Evolutionary conservation across 2,797 vertebrate species (phyloP).

Genomic region (Pangasius sanitwongsei): DNA sequence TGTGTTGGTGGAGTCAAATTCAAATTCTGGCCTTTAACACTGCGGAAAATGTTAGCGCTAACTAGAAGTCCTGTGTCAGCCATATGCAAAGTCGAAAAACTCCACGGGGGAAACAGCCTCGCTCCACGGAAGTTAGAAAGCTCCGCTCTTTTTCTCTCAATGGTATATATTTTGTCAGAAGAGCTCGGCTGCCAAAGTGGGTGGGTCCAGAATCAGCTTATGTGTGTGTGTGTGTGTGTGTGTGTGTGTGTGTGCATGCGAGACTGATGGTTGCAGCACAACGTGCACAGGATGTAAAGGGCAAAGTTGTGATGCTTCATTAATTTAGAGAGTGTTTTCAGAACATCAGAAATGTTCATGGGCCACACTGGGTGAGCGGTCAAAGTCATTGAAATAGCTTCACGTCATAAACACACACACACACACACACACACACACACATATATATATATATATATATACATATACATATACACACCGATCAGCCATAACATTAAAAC

Average conservation of each 20-base stretch:
- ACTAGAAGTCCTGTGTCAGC: slow-evolving; percentile 22
- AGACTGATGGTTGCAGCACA: not conserved
- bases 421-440: not conserved
- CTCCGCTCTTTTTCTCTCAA: not conserved
- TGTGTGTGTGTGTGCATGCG: not conserved
- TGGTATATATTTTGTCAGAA: not conserved
- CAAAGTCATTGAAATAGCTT: not conserved
- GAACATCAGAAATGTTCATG: not conserved
- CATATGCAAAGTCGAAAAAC: not conserved
- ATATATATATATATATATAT: too few species aligned
- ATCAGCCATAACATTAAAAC: too few species aligned
- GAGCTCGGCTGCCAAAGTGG: not conserved
- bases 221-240: not conserved
- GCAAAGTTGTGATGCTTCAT: slow-evolving; percentile 23
- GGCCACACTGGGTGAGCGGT: slow-evolving; percentile 5
- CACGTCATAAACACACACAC: not conserved
- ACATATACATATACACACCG: too few species aligned
- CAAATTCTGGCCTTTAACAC: slow-evolving; percentile 28
- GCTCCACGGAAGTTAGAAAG: not conserved
- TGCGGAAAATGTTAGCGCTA: slow-evolving; percentile 27
- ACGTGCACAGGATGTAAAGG: slow-evolving; percentile 12
- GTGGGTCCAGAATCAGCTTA: not conserved
- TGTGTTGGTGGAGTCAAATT: slow-evolving; percentile 17
- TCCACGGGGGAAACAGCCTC: not conserved
- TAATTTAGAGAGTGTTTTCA: slow-evolving; percentile 16